Percentiles rank a stretch among this genome's conserved stretches.
Conservation (phyloP, 2,797 vertebrate species). For the Gambelia wislizenii region DNA sequence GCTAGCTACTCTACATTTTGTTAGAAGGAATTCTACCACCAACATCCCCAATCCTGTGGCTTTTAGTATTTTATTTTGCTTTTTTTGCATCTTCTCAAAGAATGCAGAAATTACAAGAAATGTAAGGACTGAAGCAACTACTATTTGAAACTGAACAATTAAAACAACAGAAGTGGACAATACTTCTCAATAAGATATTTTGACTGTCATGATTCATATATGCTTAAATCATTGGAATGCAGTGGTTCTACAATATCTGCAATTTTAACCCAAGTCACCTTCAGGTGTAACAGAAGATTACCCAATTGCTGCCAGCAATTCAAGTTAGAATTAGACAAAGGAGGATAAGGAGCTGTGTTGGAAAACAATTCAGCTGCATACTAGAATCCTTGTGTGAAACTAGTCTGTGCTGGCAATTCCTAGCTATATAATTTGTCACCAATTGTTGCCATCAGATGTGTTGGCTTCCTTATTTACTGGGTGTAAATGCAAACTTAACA, state of each 20-base stretch:
- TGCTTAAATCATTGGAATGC: background rate
- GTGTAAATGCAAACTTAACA: background rate
- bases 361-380: background rate
- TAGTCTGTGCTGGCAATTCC: background rate
- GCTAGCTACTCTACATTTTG: background rate
- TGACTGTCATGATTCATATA: too few species aligned
- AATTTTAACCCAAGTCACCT: slow-evolving; percentile 8
- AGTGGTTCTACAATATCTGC: background rate
- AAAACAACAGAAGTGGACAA: background rate
- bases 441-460: background rate
- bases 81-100: too few species aligned
- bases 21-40: too few species aligned
- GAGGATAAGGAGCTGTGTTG: background rate
- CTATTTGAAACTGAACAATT: background rate
- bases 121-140: background rate
- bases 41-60: background rate
- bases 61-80: background rate
- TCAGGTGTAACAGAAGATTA: rapidly evolving
- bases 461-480: background rate
- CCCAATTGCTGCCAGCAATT: slow-evolving; percentile 4
- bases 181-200: background rate
- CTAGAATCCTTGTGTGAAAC: background rate
- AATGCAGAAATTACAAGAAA: background rate
- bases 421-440: background rate
- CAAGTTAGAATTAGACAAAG: slow-evolving; percentile 4